Evolutionary conservation across 35 echinoderm and acorn worm species (phyloP).

Genomic region (Acanthaster planci): DNA sequence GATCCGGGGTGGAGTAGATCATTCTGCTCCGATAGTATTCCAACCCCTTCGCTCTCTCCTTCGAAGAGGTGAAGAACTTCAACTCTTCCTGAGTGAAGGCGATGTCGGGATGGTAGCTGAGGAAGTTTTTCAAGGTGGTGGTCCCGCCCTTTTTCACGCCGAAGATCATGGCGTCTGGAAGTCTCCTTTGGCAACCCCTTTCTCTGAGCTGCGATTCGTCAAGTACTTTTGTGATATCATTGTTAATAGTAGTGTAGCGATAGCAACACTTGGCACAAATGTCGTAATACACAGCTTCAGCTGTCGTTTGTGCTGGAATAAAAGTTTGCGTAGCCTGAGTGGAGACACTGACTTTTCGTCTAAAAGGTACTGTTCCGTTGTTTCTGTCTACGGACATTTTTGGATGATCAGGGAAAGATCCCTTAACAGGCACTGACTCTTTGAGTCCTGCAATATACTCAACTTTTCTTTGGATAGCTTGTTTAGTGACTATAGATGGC

Average conservation of each 20-base stretch:
- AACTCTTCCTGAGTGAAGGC: conserved; percentile 57
- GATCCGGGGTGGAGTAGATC: conserved; percentile 6
- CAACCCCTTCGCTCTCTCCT: conserved; percentile 19
- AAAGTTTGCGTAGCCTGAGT: too few relatives aligned
- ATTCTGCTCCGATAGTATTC: conserved; percentile 28
- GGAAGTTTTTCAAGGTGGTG: conserved; percentile 69
- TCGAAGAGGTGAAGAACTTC: conserved; percentile 31
- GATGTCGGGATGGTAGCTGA: conserved; percentile 72
- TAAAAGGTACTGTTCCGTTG: too few relatives aligned
- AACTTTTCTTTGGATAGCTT: too few relatives aligned
- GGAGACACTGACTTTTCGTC: too few relatives aligned
- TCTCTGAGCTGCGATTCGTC: conserved; percentile 13
- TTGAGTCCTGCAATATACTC: too few relatives aligned
- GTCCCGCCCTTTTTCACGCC: conserved; percentile 90
- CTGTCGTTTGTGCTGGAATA: too few relatives aligned
- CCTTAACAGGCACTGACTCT: too few relatives aligned
- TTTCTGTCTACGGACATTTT: too few relatives aligned
- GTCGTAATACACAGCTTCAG: background rate
- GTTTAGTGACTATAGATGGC: too few relatives aligned
- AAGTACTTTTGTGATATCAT: conserved; percentile 2
- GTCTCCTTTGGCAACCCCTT: conserved; percentile 54
- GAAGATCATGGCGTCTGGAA: conserved; percentile 82
- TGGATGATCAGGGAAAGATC: too few relatives aligned
- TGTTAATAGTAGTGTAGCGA: background rate
- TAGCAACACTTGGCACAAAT: conserved; percentile 14